phyloP scores from a whole-genome alignment of 1,140 invertebrate species.

The Brachionus manjavacas region DNA sequence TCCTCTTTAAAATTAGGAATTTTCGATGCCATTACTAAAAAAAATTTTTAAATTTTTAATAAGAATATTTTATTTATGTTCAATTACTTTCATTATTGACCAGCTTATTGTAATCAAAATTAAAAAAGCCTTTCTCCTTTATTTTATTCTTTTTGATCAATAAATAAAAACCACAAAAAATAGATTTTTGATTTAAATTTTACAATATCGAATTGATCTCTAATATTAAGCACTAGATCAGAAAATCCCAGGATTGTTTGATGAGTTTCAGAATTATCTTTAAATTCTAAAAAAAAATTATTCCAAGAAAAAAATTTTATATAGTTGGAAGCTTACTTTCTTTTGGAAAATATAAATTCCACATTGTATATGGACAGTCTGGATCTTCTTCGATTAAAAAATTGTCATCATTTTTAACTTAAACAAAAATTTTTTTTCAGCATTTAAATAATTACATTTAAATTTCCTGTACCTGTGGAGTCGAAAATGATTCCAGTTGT shows the following conservation, averaged over 20 bases:
- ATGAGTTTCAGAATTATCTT: slow-evolving; percentile 12
- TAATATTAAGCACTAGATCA: not conserved
- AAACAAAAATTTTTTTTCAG: not conserved
- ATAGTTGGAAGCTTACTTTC: not conserved
- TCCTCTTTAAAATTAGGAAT: slow-evolving; percentile 14
- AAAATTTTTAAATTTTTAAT: not conserved
- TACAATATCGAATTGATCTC: slow-evolving; percentile 34
- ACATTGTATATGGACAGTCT: slow-evolving; percentile 38
- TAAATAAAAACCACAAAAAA: not conserved
- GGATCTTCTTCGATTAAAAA: slow-evolving; percentile 37
- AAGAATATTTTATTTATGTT: not conserved
- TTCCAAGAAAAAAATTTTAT: not conserved
- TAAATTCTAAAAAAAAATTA: slow-evolving; percentile 9
- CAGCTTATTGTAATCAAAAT: slow-evolving; percentile 29
- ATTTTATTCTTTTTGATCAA: slow-evolving; percentile 25
- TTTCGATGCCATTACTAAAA: not conserved
- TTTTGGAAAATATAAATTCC: slow-evolving; percentile 41
- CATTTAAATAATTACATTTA: not conserved
- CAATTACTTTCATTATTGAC: slow-evolving; percentile 1
- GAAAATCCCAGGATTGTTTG: not conserved
- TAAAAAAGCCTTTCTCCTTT: slow-evolving; percentile 41
- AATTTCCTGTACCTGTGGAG: not conserved
- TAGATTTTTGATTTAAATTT: not conserved
- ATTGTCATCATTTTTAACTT: slow-evolving; percentile 24
- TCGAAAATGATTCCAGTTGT: slow-evolving; percentile 32